A percentile compares a stretch with the other conserved stretches of the same genome.
Conservation (phyloP, 2,797 vertebrate species). For the Acanthornis magna region DNA sequence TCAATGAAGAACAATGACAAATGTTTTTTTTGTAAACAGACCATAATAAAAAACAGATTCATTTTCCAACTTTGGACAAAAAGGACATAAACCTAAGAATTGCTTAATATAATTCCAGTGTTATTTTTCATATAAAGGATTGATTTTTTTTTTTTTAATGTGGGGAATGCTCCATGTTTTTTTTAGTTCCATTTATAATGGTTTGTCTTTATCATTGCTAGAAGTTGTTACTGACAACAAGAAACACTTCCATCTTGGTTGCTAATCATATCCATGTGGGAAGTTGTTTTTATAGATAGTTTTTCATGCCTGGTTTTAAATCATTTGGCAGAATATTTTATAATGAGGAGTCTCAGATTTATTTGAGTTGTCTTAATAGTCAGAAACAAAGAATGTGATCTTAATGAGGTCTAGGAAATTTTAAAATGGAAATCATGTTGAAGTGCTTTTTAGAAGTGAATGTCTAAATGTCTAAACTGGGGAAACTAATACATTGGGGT, state of each 20-base stretch:
- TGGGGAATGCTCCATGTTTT: background rate
- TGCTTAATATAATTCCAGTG: conserved; percentile 10
- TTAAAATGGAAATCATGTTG: conserved; percentile 39
- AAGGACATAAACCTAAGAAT: conserved; percentile 9
- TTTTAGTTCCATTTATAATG: background rate
- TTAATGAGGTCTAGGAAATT: conserved; percentile 61
- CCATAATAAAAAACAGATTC: background rate
- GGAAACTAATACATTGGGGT: background rate
- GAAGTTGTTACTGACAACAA: conserved; percentile 48
- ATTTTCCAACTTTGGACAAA: conserved; percentile 41
- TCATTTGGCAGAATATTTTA: conserved; percentile 47
- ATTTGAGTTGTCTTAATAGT: conserved; percentile 4
- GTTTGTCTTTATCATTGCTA: conserved; percentile 23
- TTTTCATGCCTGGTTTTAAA: conserved; percentile 45
- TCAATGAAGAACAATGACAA: conserved; percentile 40
- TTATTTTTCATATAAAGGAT: conserved; percentile 14
- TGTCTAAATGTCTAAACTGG: background rate
- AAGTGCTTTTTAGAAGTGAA: conserved; percentile 16
- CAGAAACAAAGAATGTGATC: conserved; percentile 34
- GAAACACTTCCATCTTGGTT: conserved; percentile 30
- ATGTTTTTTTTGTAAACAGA: conserved; percentile 46
- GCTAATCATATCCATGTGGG: conserved; percentile 48
- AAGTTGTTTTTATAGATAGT: conserved; percentile 39
- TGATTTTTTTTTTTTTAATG: background rate
- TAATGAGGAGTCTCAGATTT: conserved; percentile 51